A percentile compares a stretch with the other conserved stretches of the same genome.
Evolutionary conservation across 2,888 invertebrate genomes (phyloP).

Genomic region (Erebia ligea): DNA sequence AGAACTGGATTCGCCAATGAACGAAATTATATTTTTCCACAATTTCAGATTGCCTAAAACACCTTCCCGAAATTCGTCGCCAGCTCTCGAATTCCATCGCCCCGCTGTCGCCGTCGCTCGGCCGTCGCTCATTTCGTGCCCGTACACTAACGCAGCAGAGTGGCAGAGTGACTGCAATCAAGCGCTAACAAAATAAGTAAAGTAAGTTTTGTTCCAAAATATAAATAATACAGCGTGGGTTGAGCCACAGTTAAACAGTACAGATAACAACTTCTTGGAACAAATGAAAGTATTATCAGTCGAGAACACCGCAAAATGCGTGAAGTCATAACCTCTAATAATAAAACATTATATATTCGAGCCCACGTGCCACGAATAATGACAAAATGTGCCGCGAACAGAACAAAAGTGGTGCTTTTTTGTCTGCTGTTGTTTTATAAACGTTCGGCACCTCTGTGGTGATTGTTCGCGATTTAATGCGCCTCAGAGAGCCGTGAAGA

Average conservation of each 20-base stretch:
- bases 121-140: too few species aligned
- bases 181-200: constrained; percentile 6
- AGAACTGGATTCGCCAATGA: too few species aligned
- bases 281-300: constrained; percentile 78
- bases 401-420: constrained; percentile 73
- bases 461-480: constrained; percentile 48
- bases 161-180: too few species aligned
- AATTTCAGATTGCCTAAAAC: too few species aligned
- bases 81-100: too few species aligned
- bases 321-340: constrained; percentile 78
- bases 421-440: constrained; percentile 61
- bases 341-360: constrained; percentile 82
- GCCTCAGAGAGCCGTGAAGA: constrained; percentile 14
- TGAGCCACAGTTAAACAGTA: constrained; percentile 31
- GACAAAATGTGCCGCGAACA: constrained; percentile 67
- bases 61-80: too few species aligned
- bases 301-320: constrained; percentile 68
- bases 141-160: too few species aligned
- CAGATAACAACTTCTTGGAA: constrained; percentile 77
- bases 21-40: too few species aligned
- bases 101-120: too few species aligned
- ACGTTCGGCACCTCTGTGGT: constrained; percentile 66
- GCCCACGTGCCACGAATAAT: constrained; percentile 78
- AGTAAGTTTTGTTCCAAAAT: neutral
- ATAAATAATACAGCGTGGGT: neutral